Base-by-base conservation (phyloP, 2,797 vertebrate species). In the Thripadectes ignobilis region DNA sequence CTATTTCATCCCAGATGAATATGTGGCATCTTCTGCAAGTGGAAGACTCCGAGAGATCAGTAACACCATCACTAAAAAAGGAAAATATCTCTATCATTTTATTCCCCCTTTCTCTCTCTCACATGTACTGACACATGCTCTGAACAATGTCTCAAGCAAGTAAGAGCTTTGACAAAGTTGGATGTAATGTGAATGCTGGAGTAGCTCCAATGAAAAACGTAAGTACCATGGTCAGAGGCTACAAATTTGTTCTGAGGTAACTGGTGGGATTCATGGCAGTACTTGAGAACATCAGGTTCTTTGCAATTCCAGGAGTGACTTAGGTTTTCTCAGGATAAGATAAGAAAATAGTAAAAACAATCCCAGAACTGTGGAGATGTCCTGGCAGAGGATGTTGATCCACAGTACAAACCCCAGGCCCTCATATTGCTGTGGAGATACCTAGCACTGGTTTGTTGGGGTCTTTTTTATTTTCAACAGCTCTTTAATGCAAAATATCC, bases 381-480 rank as follows among this genome's bases (percentile, higher is more conserved):
- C 32, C 54, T 66, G 32, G 4, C 19, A 74, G 48, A 4, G 14
- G 8, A 20, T 27, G 4, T 18, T 49, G 67, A 63, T 3, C 11
- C 12, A 16, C 3, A 27, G 2, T 24, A 57, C 13, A 83, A 87
- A 49, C 14, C 6, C 23, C 39, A 18, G 21, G 8, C 6, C 79
- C 24, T 67, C 30, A 29, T 49, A 24, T 11, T 69, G 3, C 14
- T 73, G 21, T 9, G 8, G 67, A 74, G 20, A 57, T n/a, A 73
- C 59, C 12, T 41, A 76, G 6, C 0, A 0, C 2, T 24, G 3
- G 0, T 1, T 52, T 77, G 48, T 71, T n/a, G 4, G 5, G 7
- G 4, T 26, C 15, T 19, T 8, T 45, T 61, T 77, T 54, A 4
- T 13, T 63, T 85, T 41, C 32, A 85, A 5, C 8, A 74, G 13